Conservation (phyloP, 1,140 invertebrate genomes). For the Rhyzopertha dominica region DNA sequence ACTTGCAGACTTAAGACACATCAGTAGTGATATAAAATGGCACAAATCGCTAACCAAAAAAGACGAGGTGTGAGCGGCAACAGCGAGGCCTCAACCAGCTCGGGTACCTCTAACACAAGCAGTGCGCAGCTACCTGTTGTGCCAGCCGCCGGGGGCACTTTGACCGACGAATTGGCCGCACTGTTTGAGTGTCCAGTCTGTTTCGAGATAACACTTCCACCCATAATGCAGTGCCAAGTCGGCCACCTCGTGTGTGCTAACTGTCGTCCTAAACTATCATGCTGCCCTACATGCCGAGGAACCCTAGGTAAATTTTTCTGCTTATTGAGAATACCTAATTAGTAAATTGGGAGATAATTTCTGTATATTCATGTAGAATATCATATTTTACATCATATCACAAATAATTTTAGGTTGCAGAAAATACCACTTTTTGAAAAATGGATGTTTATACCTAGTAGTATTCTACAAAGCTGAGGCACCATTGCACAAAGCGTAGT, state of each 20-base stretch:
- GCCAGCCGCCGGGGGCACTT: too few species aligned
- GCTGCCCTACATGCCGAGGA: slow-evolving; percentile 96
- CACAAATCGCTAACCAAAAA: too few species aligned
- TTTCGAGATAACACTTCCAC: slow-evolving; percentile 98
- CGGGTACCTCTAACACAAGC: too few species aligned
- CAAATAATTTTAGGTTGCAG: neutral
- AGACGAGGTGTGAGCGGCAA: too few species aligned
- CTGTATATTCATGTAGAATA: neutral
- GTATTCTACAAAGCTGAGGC: too few species aligned
- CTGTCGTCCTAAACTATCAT: slow-evolving; percentile 92
- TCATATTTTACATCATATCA: neutral
- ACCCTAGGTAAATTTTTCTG: slow-evolving; percentile 74
- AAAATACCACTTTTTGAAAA: too few species aligned
- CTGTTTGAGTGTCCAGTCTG: slow-evolving; percentile 99
- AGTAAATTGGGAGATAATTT: slow-evolving; percentile 1
- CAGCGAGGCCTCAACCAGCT: too few species aligned
- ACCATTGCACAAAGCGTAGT: too few species aligned
- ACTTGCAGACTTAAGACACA: too few species aligned
- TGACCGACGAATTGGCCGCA: slow-evolving; percentile 84
- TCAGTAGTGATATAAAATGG: too few species aligned
- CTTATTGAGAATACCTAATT: neutral
- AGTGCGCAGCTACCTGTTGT: too few species aligned
- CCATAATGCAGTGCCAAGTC: slow-evolving; percentile 85
- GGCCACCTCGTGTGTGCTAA: slow-evolving; percentile 88
- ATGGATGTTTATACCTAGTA: too few species aligned